These are phyloP conservation scores for Nymphalis urticae DNA, from an alignment of 2,888 invertebrate species.

Conservation along the genomic window DNA sequence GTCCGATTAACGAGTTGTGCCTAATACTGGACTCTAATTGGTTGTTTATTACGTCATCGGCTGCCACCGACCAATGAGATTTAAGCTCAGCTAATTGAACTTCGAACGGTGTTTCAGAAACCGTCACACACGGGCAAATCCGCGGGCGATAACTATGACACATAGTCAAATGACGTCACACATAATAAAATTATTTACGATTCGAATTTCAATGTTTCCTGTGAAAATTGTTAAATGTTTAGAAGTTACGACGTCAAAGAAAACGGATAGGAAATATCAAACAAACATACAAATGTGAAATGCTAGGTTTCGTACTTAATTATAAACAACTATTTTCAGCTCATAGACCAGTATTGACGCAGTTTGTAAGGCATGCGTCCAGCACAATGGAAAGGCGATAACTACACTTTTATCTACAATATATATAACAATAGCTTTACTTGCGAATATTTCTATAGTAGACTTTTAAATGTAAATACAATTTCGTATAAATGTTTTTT, in stretches of 20 bases:
- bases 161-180: not conserved
- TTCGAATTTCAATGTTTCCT: not conserved
- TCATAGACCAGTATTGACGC: slow-evolving; percentile 45
- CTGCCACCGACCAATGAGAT: too few relatives aligned
- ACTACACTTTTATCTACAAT: not conserved
- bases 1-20: too few relatives aligned
- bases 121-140: too few relatives aligned
- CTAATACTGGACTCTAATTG: too few relatives aligned
- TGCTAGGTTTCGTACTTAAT: slow-evolving; percentile 38
- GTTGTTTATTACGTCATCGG: too few relatives aligned
- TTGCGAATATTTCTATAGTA: too few relatives aligned
- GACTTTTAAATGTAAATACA: too few relatives aligned
- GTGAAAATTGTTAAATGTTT: slow-evolving; percentile 20
- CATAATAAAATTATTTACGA: not conserved
- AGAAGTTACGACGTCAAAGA: slow-evolving; percentile 33
- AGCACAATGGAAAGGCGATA: slow-evolving; percentile 9
- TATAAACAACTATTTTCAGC: slow-evolving; percentile 43
- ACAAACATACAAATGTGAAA: slow-evolving; percentile 33
- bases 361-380: slow-evolving; percentile 33
- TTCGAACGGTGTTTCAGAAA: too few relatives aligned
- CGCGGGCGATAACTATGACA: not conserved
- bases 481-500: too few relatives aligned
- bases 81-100: too few relatives aligned
- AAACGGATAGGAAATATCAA: slow-evolving; percentile 32
- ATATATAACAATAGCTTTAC: too few relatives aligned